A percentile compares a stretch with the other conserved stretches of the same genome.
These are phyloP conservation scores for Caenorhabditis briggsae DNA, from an alignment of 1,140 invertebrate genomes.

Conservation along the genomic window DNA sequence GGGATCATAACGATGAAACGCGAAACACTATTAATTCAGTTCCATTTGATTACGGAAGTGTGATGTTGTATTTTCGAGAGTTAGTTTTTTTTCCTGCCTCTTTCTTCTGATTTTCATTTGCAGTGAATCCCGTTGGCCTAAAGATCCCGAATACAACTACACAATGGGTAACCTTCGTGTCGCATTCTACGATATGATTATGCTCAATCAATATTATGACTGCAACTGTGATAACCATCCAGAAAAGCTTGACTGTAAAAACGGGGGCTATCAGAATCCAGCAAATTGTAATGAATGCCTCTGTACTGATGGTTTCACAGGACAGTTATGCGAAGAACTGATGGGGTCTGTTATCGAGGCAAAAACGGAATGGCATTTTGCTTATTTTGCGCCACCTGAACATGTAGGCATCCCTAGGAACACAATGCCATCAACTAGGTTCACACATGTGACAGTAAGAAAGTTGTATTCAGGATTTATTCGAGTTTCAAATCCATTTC, in stretches of 20 bases:
- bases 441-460: not conserved
- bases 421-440: not conserved
- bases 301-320: constrained; percentile 16
- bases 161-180: constrained; percentile 34
- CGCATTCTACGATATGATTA: constrained; percentile 21
- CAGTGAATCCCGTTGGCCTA: not conserved
- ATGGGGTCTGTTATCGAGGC: not conserved
- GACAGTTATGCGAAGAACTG: not conserved
- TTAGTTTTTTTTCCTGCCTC: not conserved
- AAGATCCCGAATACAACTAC: constrained; percentile 28
- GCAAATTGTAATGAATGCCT: constrained; percentile 9
- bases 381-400: too few relatives aligned
- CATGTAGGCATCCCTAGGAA: too few relatives aligned
- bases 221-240: constrained; percentile 38
- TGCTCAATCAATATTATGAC: constrained; percentile 15
- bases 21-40: not conserved
- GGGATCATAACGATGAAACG: not conserved
- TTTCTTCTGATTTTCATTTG: not conserved
- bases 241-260: not conserved
- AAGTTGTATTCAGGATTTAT: not conserved
- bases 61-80: constrained; percentile 1
- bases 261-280: constrained; percentile 39
- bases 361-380: not conserved
- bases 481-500: not conserved
- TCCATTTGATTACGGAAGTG: constrained; percentile 44